A percentile compares a stretch with the other conserved stretches of the same genome.
phyloP scores from a whole-genome alignment of 2,888 invertebrate genomes.

The Neuroscelio doddi region DNA sequence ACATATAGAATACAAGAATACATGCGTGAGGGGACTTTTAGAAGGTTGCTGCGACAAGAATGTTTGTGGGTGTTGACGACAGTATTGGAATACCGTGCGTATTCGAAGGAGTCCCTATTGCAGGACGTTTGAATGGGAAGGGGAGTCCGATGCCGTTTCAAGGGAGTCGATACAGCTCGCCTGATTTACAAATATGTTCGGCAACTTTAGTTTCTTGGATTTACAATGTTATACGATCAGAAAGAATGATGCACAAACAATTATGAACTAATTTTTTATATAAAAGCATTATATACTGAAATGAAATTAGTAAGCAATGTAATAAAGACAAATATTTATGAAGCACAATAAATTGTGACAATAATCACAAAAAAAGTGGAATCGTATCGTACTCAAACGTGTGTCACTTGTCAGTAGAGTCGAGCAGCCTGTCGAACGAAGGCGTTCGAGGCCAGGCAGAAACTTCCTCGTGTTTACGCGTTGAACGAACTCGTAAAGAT shows the following conservation, averaged over 20 bases:
- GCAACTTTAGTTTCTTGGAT: constrained; percentile 12
- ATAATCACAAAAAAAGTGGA: not conserved
- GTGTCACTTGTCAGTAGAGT: constrained; percentile 40
- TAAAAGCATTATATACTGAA: too few relatives aligned
- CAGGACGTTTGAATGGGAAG: constrained; percentile 10
- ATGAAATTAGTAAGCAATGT: too few relatives aligned
- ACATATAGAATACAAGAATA: constrained; percentile 5
- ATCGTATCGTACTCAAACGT: constrained; percentile 26
- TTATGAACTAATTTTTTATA: too few relatives aligned
- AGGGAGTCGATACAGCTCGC: constrained; percentile 47
- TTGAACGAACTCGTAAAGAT: constrained; percentile 60
- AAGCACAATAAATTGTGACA: too few relatives aligned
- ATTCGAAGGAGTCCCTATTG: constrained; percentile 16
- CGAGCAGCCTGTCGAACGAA: constrained; percentile 38
- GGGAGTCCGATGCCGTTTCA: constrained; percentile 45
- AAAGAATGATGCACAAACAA: too few relatives aligned
- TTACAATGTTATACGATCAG: too few relatives aligned
- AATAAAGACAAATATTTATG: too few relatives aligned
- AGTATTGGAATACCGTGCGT: constrained; percentile 4
- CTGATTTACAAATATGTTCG: constrained; percentile 47
- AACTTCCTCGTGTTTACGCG: constrained; percentile 43
- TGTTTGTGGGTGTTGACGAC: constrained; percentile 5
- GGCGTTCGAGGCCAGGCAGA: constrained; percentile 44
- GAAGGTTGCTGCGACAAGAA: constrained; percentile 1
- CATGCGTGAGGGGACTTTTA: constrained; percentile 11